Percentiles rank a stretch among this genome's conserved stretches.
These are phyloP conservation scores for Melanostoma scalare DNA, from an alignment of 2,888 invertebrate species.

Conservation along the genomic window DNA sequence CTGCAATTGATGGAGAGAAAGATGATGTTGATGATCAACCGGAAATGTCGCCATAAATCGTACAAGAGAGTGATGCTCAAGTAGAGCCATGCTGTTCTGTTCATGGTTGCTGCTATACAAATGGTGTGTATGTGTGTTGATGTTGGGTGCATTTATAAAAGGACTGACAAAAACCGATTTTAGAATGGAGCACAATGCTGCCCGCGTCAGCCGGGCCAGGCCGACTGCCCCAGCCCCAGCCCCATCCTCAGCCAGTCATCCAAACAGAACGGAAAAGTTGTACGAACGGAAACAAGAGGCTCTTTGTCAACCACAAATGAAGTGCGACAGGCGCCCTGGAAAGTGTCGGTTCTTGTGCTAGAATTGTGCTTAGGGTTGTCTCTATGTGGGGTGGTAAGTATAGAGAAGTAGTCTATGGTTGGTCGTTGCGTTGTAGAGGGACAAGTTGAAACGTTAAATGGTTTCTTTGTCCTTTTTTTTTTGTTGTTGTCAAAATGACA, in stretches of 20 bases:
- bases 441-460: too few relatives aligned
- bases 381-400: too few relatives aligned
- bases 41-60: slow-evolving; percentile 66
- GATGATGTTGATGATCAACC: slow-evolving; percentile 45
- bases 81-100: slow-evolving; percentile 2
- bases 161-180: slow-evolving; percentile 41
- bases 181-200: slow-evolving; percentile 21
- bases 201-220: not conserved
- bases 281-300: slow-evolving; percentile 43
- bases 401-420: too few relatives aligned
- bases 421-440: not conserved
- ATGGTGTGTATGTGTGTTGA: slow-evolving; percentile 4
- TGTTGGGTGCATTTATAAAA: not conserved
- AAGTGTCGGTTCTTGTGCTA: slow-evolving; percentile 7
- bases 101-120: not conserved
- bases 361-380: not conserved
- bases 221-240: slow-evolving; percentile 1
- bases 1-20: not conserved
- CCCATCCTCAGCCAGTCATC: not conserved
- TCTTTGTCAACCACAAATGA: slow-evolving; percentile 57
- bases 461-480: too few relatives aligned
- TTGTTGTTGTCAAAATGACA: too few relatives aligned
- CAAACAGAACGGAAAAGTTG: slow-evolving; percentile 10
- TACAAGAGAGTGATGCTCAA: slow-evolving; percentile 40
- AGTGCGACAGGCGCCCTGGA: slow-evolving; percentile 47